phyloP scores from a whole-genome alignment of 2,113 vertebrate genomes.

The Aspiorhynchus laticeps region DNA sequence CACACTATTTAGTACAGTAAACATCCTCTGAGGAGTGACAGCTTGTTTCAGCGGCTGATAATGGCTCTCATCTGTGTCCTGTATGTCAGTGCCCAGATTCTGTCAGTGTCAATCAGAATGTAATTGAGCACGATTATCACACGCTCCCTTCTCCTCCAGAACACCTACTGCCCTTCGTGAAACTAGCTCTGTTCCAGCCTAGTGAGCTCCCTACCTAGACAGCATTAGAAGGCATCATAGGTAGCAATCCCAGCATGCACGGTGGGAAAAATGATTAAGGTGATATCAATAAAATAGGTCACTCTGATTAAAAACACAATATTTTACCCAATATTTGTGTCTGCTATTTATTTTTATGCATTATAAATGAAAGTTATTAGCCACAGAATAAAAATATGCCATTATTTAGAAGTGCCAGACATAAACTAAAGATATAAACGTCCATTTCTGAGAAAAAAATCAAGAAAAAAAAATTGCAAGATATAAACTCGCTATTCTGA shows the following conservation, averaged over 20 bases:
- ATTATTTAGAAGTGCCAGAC: neutral
- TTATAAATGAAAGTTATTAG: neutral
- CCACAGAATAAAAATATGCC: neutral
- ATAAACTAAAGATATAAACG: too few relatives aligned
- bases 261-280: neutral
- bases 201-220: neutral
- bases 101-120: conserved; percentile 89
- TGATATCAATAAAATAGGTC: neutral
- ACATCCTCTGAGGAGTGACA: conserved; percentile 82
- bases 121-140: conserved; percentile 87
- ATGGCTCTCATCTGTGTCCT: conserved; percentile 84
- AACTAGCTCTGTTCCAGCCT: conserved; percentile 48
- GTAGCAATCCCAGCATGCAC: neutral
- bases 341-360: too few relatives aligned
- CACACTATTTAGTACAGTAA: conserved; percentile 47
- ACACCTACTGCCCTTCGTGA: conserved; percentile 34
- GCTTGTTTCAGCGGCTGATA: conserved; percentile 88
- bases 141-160: conserved; percentile 47
- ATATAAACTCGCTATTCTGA: too few relatives aligned
- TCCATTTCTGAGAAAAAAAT: too few relatives aligned
- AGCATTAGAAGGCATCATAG: neutral
- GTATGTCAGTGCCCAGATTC: conserved; percentile 89
- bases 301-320: neutral
- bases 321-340: too few relatives aligned
- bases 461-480: too few relatives aligned